Base-by-base conservation (phyloP, 2,888 invertebrate species). In the Napeogenes inachia region DNA sequence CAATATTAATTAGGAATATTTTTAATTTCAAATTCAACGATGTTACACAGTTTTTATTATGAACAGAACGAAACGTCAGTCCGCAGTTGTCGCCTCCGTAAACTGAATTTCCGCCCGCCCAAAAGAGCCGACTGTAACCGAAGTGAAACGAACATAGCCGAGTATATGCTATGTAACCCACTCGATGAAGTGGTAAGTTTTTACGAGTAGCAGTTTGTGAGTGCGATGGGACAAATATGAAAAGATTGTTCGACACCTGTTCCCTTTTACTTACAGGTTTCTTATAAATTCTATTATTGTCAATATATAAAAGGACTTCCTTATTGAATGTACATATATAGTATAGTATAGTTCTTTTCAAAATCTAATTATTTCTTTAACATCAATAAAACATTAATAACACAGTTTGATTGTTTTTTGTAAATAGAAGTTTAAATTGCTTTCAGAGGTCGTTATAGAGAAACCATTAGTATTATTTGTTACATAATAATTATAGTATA, bases 111-210 rank as follows among this genome's bases (percentile, higher is more conserved):
- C 81, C 82, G 80, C 85, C 85, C 87, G 81, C 87, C 81, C 78
- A 78, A 82, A 76, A 65, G 70, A 59, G 64, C 75, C 85, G 85
- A 85, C 62, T 59, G 45, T 13, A 33, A 54, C 74, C 85, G 86
- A 83, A 63, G 65, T 45, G 46, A 13, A 59, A 58, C 74, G 73
- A 70, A 56, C 45, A 21, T 13, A 54, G 55, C 71, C 76, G 76
- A 75, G 71, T 69, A 70, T 69, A 70, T 74, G 76, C 85, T 84
- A 83, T 79, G 81, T 79, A 84, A 83, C 80, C 85, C 81, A 85
- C 86, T 84, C 85, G 87, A 88, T 89, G 88, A 87, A 88, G 88
- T 87, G 87, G 87, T 88, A 87, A 87, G 85, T 87, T 89, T 88
- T 88, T 87, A 89, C 82, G 86, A 86, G 81, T 81, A 79, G 80